These are phyloP conservation scores for Aphidius colemani DNA, from an alignment of 2,888 invertebrate genomes.

Conservation along the genomic window DNA sequence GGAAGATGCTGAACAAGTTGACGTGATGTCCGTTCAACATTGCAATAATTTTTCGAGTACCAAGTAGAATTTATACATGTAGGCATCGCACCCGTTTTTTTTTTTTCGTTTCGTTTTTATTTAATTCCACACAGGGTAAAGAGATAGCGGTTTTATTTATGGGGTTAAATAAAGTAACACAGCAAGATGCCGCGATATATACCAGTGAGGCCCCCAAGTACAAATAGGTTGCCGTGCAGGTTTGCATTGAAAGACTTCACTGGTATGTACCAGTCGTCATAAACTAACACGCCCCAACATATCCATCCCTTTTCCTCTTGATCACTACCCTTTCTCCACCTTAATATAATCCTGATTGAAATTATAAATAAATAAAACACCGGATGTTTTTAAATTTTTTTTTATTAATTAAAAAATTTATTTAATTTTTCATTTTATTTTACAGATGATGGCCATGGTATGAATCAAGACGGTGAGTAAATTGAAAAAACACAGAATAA, in stretches of 20 bases:
- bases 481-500: background rate
- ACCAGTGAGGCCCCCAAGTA: constrained; percentile 38
- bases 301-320: constrained; percentile 29
- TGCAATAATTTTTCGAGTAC: background rate
- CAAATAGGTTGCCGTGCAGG: constrained; percentile 52
- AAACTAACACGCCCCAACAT: constrained; percentile 43
- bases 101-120: too few relatives aligned
- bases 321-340: constrained; percentile 26
- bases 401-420: constrained; percentile 1
- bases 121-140: constrained; percentile 31
- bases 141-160: constrained; percentile 56
- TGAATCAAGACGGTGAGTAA: constrained; percentile 57
- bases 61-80: background rate
- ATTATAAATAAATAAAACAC: constrained; percentile 2
- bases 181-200: constrained; percentile 51
- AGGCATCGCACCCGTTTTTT: constrained; percentile 32
- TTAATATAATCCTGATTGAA: constrained; percentile 1
- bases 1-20: too few relatives aligned
- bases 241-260: constrained; percentile 39
- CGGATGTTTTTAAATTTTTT: background rate
- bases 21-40: background rate
- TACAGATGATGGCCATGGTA: constrained; percentile 56
- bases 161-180: constrained; percentile 55
- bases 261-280: constrained; percentile 42
- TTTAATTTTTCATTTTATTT: constrained; percentile 8